Conservation (phyloP, 2,888 invertebrate genomes). For the Coecobrya sp. region DNA sequence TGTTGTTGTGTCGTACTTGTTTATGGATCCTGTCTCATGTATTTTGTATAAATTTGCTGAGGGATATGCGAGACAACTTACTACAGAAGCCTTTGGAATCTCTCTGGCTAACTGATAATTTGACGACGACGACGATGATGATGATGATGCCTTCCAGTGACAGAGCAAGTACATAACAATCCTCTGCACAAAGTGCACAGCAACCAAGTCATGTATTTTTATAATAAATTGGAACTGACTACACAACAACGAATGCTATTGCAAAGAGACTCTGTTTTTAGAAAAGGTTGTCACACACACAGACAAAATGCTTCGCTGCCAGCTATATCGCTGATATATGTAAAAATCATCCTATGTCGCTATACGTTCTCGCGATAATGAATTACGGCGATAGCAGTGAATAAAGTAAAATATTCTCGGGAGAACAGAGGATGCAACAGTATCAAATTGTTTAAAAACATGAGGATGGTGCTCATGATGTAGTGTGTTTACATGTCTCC, state of each 20-base stretch:
- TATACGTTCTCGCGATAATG: background rate
- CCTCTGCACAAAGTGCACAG: background rate
- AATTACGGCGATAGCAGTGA: background rate
- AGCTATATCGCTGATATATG: too few species aligned
- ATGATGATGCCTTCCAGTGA: background rate
- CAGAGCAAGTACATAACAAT: slow-evolving; percentile 4
- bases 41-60: slow-evolving; percentile 16
- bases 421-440: background rate
- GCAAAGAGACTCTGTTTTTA: background rate
- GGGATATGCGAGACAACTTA: background rate
- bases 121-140: background rate
- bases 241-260: background rate
- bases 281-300: background rate
- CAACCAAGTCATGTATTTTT: too few species aligned
- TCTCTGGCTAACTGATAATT: background rate
- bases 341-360: too few species aligned
- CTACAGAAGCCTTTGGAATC: background rate
- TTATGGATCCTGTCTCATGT: slow-evolving; percentile 14
- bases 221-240: background rate
- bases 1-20: background rate
- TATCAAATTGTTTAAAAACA: slow-evolving; percentile 9
- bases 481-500: background rate
- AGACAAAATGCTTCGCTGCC: background rate
- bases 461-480: background rate
- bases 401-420: slow-evolving; percentile 5